A percentile compares a stretch with the other conserved stretches of the same genome.
Conservation (phyloP, 1,140 invertebrate genomes). For the Neodiprion virginianus region DNA sequence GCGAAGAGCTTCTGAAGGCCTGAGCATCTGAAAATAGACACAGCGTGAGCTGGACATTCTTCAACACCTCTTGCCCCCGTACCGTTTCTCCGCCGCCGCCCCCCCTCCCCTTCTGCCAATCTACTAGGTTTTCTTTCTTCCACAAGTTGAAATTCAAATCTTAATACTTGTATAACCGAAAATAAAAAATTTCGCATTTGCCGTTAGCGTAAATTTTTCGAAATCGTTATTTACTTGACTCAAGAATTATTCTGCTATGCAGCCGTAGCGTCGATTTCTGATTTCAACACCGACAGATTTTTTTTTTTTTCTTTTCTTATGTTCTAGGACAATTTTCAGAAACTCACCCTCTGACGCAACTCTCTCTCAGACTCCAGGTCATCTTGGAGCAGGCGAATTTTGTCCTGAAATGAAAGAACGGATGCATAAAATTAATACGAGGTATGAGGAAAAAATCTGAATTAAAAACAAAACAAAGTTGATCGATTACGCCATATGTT, state of each 20-base stretch:
- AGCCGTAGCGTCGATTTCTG: background rate
- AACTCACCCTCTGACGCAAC: conserved; percentile 93
- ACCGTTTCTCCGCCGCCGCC: background rate
- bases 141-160: conserved; percentile 25
- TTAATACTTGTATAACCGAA: conserved; percentile 27
- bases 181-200: conserved; percentile 25
- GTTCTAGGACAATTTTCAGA: conserved; percentile 4
- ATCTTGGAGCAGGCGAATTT: conserved; percentile 96
- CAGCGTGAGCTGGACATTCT: conserved; percentile 56
- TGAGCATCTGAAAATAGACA: conserved; percentile 53
- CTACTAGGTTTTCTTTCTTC: conserved; percentile 19
- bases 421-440: background rate
- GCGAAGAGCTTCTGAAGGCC: conserved; percentile 41
- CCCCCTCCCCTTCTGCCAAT: conserved; percentile 7
- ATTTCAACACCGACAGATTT: background rate
- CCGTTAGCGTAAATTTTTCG: background rate
- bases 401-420: conserved; percentile 80
- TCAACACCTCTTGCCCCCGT: conserved; percentile 42
- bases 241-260: background rate
- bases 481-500: no score
- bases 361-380: conserved; percentile 97
- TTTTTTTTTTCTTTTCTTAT: background rate
- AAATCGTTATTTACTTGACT: no score
- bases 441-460: no score
- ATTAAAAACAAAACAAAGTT: no score